Conservation (phyloP, 2,797 vertebrate species). For the Allobates femoralis region DNA sequence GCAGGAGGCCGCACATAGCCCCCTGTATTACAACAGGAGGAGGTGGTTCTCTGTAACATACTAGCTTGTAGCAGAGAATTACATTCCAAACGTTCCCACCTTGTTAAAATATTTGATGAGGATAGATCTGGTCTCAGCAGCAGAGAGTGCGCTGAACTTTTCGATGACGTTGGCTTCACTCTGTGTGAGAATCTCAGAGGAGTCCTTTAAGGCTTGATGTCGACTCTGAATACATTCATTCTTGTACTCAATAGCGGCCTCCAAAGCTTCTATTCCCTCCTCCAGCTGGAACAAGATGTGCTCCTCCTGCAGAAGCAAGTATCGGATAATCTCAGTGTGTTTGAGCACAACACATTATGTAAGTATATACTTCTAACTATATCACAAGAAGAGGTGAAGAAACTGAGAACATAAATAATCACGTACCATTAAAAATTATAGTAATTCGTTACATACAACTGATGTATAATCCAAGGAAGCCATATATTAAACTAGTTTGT, state of each 20-base stretch:
- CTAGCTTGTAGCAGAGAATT: not conserved
- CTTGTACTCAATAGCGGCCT: conserved; percentile 87
- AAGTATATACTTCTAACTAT: not conserved
- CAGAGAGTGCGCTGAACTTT: conserved; percentile 80
- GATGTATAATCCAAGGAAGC: too few species aligned
- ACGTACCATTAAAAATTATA: not conserved
- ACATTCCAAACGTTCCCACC: conserved; percentile 72
- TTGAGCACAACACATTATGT: not conserved
- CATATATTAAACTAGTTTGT: too few species aligned
- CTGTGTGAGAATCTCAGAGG: conserved; percentile 73
- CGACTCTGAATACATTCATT: conserved; percentile 80
- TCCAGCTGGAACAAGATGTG: conserved; percentile 84
- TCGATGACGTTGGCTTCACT: conserved; percentile 77
- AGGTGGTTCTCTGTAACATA: not conserved
- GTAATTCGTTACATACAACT: not conserved
- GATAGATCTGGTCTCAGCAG: conserved; percentile 79
- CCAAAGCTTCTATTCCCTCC: conserved; percentile 88
- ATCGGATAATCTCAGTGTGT: conserved; percentile 17
- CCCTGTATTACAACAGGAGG: too few species aligned
- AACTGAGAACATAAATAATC: not conserved
- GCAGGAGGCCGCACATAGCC: too few species aligned
- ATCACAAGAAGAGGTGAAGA: not conserved
- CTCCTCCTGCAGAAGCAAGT: conserved; percentile 80
- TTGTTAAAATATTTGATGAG: conserved; percentile 91
- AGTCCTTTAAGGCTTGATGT: conserved; percentile 74